Base-by-base conservation (phyloP, 2,888 invertebrate species). In the Nysson spinosus region DNA sequence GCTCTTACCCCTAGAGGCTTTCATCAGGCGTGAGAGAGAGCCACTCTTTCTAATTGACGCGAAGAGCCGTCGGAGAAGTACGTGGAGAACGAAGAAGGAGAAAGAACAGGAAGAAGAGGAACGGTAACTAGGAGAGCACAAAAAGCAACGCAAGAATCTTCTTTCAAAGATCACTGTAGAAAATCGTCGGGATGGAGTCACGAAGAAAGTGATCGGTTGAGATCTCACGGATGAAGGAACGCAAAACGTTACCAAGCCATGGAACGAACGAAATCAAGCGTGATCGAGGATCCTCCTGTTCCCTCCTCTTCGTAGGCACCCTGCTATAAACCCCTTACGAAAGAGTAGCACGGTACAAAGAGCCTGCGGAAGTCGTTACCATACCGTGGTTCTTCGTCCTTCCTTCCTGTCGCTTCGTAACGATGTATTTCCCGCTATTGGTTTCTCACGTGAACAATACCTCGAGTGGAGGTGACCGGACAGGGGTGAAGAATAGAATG, bases 381-480 rank as follows among this genome's bases (percentile, higher is more conserved):
- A 78, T 75, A 60, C 72, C 75, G 57, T 65, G 71, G 67, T 66
- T 72, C 76, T 75, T 71, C 69, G 32, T 42, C 44, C 79, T 73
- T 80, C 75, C 78, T 78, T 78, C 74, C 80, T 74, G 79, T 75
- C 71, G 64, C 69, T 46, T 57, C 72, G 75, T 82, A 83, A 82
- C 81, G 80, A 82, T 77, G 80, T 81, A 82, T 84, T 82, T 83
- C 80, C 79, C 76, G 77, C 79, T 80, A 83, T 82, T 79, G 82
- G 80, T 78, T 80, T 80, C 81, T 78, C 65, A 75, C 63, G 69
- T 74, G 80, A 81, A 82, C 75, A 81, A 81, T 81, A 69, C 54
- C 64, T 40, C 42, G 34, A 69, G 12, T 67, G 72, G 9, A 12
- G 22, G 30, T 19, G 65, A 51, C 44, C 9, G 39, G 28, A 14